Percentiles rank a stretch among this genome's conserved stretches.
phyloP scores from a whole-genome alignment of 2,113 vertebrate species.

The Hippoglossus stenolepis region DNA sequence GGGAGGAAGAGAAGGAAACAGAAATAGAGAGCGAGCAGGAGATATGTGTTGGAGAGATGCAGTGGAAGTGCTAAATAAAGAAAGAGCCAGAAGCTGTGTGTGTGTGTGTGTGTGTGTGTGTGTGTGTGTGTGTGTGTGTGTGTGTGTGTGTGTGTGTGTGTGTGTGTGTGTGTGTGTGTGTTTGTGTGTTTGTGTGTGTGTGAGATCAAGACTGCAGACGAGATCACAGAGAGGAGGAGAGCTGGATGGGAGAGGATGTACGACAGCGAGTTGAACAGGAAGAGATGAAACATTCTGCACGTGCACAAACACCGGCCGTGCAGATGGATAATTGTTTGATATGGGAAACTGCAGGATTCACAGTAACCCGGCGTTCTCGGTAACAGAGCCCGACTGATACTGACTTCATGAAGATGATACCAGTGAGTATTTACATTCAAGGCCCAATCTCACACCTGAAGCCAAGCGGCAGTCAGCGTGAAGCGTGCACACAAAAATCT shows the following conservation, averaged over 20 bases:
- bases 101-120: slow-evolving; percentile 5
- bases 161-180: not conserved
- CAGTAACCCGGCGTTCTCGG: no score
- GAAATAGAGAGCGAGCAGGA: not conserved
- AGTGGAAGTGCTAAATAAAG: slow-evolving; percentile 14
- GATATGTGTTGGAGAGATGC: slow-evolving; percentile 32
- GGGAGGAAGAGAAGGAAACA: slow-evolving; percentile 4
- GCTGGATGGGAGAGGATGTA: not conserved
- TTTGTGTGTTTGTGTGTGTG: not conserved
- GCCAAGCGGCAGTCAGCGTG: no score
- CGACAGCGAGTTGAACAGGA: slow-evolving; percentile 1
- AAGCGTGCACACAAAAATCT: no score
- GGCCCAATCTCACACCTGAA: no score
- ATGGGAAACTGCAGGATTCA: not conserved
- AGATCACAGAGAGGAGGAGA: slow-evolving; percentile 30
- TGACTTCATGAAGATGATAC: not conserved
- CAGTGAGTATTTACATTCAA: not conserved
- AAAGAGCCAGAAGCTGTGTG: slow-evolving; percentile 35
- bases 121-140: slow-evolving; percentile 1
- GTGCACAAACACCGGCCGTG: not conserved
- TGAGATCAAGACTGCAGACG: slow-evolving; percentile 12
- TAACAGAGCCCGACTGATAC: no score
- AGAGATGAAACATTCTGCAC: not conserved
- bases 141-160: slow-evolving; percentile 1
- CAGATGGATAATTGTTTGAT: not conserved